Evolutionary conservation across 2,113 vertebrate species (phyloP).

Genomic region (Rhizomys pruinosus): DNA sequence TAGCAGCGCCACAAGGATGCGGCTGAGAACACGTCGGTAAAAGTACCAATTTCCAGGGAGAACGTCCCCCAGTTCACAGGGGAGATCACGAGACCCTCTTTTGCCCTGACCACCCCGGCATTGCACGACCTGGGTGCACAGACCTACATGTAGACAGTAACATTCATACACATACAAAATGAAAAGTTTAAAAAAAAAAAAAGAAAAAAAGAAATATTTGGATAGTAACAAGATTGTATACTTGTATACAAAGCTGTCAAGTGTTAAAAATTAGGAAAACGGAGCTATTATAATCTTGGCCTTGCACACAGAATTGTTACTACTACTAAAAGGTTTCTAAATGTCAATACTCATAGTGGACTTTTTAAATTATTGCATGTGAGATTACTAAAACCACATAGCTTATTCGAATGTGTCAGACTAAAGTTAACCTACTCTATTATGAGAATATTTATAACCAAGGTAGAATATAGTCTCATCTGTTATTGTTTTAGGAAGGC

Average conservation of each 20-base stretch:
- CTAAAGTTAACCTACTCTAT: background rate
- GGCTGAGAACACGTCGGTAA: too few species aligned
- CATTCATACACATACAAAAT: too few species aligned
- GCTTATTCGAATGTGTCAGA: slow-evolving; percentile 63
- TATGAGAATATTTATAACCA: slow-evolving; percentile 70
- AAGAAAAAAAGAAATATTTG: slow-evolving; percentile 49
- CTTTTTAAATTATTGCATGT: slow-evolving; percentile 49
- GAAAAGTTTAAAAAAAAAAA: too few species aligned
- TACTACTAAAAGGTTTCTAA: slow-evolving; percentile 58
- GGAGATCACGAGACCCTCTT: too few species aligned
- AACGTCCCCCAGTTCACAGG: too few species aligned
- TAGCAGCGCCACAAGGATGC: too few species aligned
- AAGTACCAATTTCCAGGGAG: too few species aligned
- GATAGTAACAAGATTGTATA: slow-evolving; percentile 23
- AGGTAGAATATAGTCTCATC: slow-evolving; percentile 24
- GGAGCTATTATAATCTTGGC: background rate
- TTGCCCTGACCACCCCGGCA: too few species aligned
- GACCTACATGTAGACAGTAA: too few species aligned
- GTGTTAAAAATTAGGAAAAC: background rate
- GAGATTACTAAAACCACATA: slow-evolving; percentile 47
- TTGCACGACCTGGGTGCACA: too few species aligned
- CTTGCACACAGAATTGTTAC: slow-evolving; percentile 11
- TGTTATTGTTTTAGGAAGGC: slow-evolving; percentile 45
- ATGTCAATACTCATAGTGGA: slow-evolving; percentile 60
- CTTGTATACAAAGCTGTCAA: slow-evolving; percentile 26